Base-by-base conservation (phyloP, 2,797 vertebrate genomes). In the Acrocephalus scirpaceus region DNA sequence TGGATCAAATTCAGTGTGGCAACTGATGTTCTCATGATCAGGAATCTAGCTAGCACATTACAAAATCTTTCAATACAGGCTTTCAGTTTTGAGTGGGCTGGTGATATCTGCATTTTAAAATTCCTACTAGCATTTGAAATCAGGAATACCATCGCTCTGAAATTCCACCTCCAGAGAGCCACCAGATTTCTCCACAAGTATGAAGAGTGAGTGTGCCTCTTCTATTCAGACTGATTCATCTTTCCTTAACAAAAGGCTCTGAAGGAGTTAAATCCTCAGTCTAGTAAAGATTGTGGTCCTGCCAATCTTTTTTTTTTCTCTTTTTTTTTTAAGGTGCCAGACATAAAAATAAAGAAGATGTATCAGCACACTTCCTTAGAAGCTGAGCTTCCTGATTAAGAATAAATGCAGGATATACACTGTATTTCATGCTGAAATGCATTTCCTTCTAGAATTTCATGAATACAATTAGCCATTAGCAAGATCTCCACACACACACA, bases 331-430 rank as follows among this genome's bases (percentile, higher is more conserved):
- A 72, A 86, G 50, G 45, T 94, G 72, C 57, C 78, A 96, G 91
- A 77, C 87, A 56, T 56, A 90, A 97, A 77, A 94, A 73, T 87
- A 89, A 83, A 95, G 72, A 50, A 64, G 67, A 92, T 79, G 75
- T 84, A 95, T 87, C 73, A 88, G 54, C 50, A 76, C 30, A 67
- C 67, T 70, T 75, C 74, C 81, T 95, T 86, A 73, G 67, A 93
- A 71, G 79, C 67, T 91, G 62, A 88, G 70, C 51, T 93, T 88
- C 82, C 92, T 90, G 85, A 87, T 95, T 87, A 94, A 81, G 86
- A 73, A 89, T 94, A 92, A 96, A 96, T 85, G 58, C 57, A 89
- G 80, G 86, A 83, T 92, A 91, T 78, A 54, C 16, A n/a, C 32
- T 13, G 25, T 58, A 69, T 66, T 71, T 88, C 53, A 50, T 36